phyloP scores from a whole-genome alignment of 2,797 vertebrate genomes.

The Sebastes hopkinsi region DNA sequence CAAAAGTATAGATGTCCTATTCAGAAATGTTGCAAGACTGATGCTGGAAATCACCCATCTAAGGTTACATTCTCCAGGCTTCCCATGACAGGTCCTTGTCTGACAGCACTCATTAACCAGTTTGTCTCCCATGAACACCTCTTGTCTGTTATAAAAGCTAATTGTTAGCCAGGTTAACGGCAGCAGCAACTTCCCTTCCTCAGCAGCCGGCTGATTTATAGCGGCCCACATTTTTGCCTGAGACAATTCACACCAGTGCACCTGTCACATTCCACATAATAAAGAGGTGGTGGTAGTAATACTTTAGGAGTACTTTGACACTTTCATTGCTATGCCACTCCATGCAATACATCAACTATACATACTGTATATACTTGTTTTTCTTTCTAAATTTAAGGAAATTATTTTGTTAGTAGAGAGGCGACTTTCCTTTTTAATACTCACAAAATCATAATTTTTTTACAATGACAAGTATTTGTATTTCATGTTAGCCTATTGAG shows the following conservation, averaged over 20 bases:
- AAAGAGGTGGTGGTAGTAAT: slow-evolving; percentile 24
- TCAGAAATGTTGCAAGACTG: background rate
- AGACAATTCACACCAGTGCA: slow-evolving; percentile 48
- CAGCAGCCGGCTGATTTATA: slow-evolving; percentile 36
- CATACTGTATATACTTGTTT: background rate
- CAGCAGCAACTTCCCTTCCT: slow-evolving; percentile 52
- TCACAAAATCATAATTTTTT: background rate
- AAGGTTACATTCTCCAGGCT: slow-evolving; percentile 63
- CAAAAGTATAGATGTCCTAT: background rate
- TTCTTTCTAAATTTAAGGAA: background rate
- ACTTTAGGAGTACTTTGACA: slow-evolving; percentile 42
- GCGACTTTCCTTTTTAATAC: background rate
- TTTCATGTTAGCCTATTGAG: background rate
- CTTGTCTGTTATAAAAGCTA: slow-evolving; percentile 83
- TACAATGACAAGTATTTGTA: background rate
- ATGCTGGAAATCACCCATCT: slow-evolving; percentile 4
- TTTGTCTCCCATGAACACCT: slow-evolving; percentile 89
- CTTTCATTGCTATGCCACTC: slow-evolving; percentile 8
- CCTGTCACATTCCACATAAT: slow-evolving; percentile 45
- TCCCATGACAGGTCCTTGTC: slow-evolving; percentile 64
- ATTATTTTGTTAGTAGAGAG: background rate
- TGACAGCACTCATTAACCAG: slow-evolving; percentile 90
- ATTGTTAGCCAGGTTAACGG: slow-evolving; percentile 83
- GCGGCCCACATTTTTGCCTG: slow-evolving; percentile 12
- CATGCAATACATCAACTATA: background rate